Conservation (phyloP, 2,888 invertebrate genomes). For the Drosophila ezoana region DNA sequence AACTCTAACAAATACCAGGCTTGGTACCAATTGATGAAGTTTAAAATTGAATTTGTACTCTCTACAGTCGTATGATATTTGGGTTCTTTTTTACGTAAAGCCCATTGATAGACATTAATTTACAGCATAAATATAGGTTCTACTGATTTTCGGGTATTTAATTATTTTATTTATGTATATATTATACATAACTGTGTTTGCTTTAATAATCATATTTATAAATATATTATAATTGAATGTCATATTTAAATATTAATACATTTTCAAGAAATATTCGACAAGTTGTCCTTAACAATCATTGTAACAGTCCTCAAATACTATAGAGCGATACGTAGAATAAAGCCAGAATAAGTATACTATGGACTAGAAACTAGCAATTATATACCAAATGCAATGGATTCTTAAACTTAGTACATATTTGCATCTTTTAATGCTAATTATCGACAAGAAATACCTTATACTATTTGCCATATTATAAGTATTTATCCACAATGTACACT, state of each 20-base stretch:
- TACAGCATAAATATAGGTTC: no score
- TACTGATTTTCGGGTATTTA: constrained; percentile 16
- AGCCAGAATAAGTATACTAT: constrained; percentile 24
- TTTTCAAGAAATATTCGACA: constrained; percentile 40
- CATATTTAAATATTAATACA: constrained; percentile 32
- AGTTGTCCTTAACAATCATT: constrained; percentile 48
- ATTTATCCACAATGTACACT: constrained; percentile 40
- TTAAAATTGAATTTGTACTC: no score
- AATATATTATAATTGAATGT: constrained; percentile 37
- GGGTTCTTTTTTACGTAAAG: no score
- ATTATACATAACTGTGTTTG: constrained; percentile 33
- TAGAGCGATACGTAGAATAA: constrained; percentile 8
- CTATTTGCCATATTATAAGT: constrained; percentile 8
- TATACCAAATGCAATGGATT: constrained; percentile 24
- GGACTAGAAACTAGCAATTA: constrained; percentile 59
- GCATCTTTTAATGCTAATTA: constrained; percentile 33
- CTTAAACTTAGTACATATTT: constrained; percentile 24
- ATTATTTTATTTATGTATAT: constrained; percentile 29
- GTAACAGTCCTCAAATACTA: constrained; percentile 53
- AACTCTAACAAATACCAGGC: no score
- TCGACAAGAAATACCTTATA: constrained; percentile 47
- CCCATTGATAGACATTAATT: no score
- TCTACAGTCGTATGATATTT: no score
- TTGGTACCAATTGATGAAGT: no score
- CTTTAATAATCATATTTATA: constrained; percentile 27